Evolutionary conservation across 1,140 invertebrate species (phyloP).

Genomic region (Phymorhynchus buccinoides): DNA sequence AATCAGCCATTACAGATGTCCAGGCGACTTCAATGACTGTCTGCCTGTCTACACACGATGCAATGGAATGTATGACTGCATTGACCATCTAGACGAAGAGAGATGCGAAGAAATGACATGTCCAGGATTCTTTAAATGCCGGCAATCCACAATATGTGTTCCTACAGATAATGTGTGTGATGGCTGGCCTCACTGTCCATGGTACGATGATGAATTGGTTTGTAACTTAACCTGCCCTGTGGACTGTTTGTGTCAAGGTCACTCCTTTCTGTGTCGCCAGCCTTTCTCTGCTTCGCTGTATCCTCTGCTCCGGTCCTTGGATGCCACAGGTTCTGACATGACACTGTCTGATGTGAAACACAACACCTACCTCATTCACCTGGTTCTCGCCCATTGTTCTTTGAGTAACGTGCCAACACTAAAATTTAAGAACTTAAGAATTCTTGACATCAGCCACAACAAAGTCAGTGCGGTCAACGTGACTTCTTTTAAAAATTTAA

Average conservation of each 20-base stretch:
- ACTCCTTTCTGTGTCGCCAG: constrained; percentile 19
- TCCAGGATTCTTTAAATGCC: constrained; percentile 7
- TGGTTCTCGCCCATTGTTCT: constrained; percentile 7
- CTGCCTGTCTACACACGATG: constrained; percentile 37
- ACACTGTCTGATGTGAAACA: neutral
- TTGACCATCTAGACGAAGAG: constrained; percentile 28
- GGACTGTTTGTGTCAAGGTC: constrained; percentile 19
- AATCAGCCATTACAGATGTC: neutral
- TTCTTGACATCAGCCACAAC: constrained; percentile 25
- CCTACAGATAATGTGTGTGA: constrained; percentile 32
- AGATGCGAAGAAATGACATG: neutral
- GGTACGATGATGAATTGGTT: constrained; percentile 28
- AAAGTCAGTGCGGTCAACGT: too few relatives aligned
- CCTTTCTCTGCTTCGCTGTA: too few relatives aligned
- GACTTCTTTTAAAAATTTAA: too few relatives aligned
- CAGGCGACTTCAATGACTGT: neutral
- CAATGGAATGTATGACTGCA: constrained; percentile 36
- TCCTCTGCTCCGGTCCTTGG: constrained; percentile 6
- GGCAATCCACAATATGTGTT: constrained; percentile 21
- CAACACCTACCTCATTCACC: constrained; percentile 23
- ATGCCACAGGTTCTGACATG: neutral
- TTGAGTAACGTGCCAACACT: neutral
- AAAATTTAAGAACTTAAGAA: constrained; percentile 10
- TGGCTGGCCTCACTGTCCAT: constrained; percentile 32
- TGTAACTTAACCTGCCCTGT: constrained; percentile 32